Evolutionary conservation across 2,797 vertebrate genomes (phyloP), one percentile per base, ranked within the genome.

Genomic region (Coendou prehensilis): DNA sequence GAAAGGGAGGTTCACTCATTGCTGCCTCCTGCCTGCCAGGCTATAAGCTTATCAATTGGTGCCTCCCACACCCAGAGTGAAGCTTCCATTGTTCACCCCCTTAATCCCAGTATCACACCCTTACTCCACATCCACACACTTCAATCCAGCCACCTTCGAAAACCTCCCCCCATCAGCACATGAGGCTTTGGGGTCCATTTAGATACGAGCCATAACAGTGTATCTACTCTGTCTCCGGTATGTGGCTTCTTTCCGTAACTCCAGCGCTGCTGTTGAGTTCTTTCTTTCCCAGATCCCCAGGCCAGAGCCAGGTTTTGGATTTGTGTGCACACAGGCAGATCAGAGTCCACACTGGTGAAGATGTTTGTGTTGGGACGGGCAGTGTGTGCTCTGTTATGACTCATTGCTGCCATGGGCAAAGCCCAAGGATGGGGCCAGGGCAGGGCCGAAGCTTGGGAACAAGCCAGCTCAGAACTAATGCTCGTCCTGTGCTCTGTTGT

Each of bases 371-470:
- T 0, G 41, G 90, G 71, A 52, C 63, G 54, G 80, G n/a, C 6
- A 11, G 15, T 1, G 2, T 13, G 1, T 5, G 0, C n/a, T 23
- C 41, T 61, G 3, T 37, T 10, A n/a, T 9, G 26, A 30, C 73
- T 57, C 91, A 8, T 0, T 4, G 14, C 10, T 47, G 9, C 33
- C 14, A 50, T 1, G 3, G 14, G 37, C 15, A 69, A 9, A 22
- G 50, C 8, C 30, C n/a, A 6, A 11, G 13, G 52, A n/a, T 26
- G 28, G 28, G 2, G 2, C 20, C 59, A 15, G 3, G 61, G n/a
- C 13, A 79, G 10, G 15, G 54, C 15, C 3, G 9, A 20, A n/a
- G 18, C 41, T 47, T 7, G 33, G 15, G 33, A 52, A 20, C 10
- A 5, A 56, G 28, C 9, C 87, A 1, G 11, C 4, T 20, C 37